These are phyloP conservation scores for Harlomillsia oculata DNA, from an alignment of 1,140 invertebrate species.

Conservation along the genomic window DNA sequence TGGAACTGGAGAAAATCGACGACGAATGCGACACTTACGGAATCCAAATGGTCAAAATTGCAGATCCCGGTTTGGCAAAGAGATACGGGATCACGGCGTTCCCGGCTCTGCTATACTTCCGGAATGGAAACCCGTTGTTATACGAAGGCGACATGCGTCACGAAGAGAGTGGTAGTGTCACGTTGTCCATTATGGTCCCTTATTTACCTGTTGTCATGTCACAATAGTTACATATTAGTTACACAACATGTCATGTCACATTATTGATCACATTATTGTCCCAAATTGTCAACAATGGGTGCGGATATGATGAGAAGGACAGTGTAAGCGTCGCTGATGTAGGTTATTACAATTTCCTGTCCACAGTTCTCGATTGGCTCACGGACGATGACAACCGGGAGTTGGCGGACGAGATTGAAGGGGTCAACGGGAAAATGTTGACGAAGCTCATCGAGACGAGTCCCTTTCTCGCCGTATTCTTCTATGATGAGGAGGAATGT, in stretches of 20 bases:
- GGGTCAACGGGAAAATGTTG: conserved; percentile 81
- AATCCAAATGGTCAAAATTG: conserved; percentile 89
- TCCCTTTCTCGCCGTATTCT: conserved; percentile 59
- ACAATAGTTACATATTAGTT: too few species aligned
- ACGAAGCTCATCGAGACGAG: conserved; percentile 76
- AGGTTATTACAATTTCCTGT: too few species aligned
- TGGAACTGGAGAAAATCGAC: conserved; percentile 71
- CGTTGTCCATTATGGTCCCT: not conserved
- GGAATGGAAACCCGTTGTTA: conserved; percentile 83
- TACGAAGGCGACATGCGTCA: conserved; percentile 87
- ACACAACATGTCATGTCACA: too few species aligned
- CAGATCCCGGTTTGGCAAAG: conserved; percentile 43
- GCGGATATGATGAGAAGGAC: too few species aligned
- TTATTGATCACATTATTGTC: too few species aligned
- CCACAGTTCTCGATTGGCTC: conserved; percentile 82
- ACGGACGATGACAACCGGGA: conserved; percentile 89
- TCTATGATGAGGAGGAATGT: conserved; percentile 70
- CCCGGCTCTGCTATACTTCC: conserved; percentile 79
- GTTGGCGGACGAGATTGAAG: conserved; percentile 78
- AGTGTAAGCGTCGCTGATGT: too few species aligned
- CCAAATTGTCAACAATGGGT: too few species aligned
- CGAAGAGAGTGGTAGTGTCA: conserved; percentile 54
- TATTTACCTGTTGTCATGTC: too few species aligned
- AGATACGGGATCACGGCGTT: conserved; percentile 82
- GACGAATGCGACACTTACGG: conserved; percentile 88